Evolutionary conservation across 2,888 invertebrate species (phyloP).

Genomic region (Cynaeus angustus): DNA sequence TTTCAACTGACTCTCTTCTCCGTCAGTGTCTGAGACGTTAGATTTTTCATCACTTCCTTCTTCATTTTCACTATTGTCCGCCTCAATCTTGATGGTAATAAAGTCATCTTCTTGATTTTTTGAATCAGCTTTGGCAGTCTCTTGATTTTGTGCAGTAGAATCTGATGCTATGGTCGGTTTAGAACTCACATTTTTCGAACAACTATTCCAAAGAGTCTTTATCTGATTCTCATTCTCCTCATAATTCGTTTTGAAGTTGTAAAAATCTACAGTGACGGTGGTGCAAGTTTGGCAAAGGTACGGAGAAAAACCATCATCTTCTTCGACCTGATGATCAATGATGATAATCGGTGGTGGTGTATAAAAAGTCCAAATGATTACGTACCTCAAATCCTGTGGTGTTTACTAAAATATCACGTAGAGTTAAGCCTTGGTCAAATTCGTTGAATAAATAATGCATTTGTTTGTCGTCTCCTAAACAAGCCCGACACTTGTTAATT

Average conservation of each 20-base stretch:
- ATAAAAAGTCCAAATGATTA: not conserved
- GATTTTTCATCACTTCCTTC: constrained; percentile 25
- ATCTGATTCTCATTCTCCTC: constrained; percentile 52
- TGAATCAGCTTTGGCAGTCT: not conserved
- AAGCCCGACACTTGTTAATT: constrained; percentile 50
- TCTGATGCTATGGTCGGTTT: not conserved
- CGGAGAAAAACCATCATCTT: constrained; percentile 48
- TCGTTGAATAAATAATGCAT: constrained; percentile 50
- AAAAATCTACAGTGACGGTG: constrained; percentile 52
- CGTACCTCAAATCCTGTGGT: constrained; percentile 50
- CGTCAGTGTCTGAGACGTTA: not conserved
- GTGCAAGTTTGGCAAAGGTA: constrained; percentile 54
- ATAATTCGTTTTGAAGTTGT: constrained; percentile 54
- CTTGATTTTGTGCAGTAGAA: not conserved
- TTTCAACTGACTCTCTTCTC: not conserved
- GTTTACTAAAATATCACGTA: constrained; percentile 47
- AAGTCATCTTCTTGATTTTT: constrained; percentile 7
- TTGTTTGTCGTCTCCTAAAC: constrained; percentile 45
- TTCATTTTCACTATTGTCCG: constrained; percentile 13
- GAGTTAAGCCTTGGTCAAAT: constrained; percentile 49
- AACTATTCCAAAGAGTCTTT: constrained; percentile 14
- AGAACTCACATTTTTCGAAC: not conserved
- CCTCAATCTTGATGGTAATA: constrained; percentile 37
- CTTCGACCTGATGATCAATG: constrained; percentile 36
- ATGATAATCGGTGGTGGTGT: too few relatives aligned